These are phyloP conservation scores for Pseudochaenichthys georgianus DNA, from an alignment of 2,797 vertebrate genomes.

Conservation along the genomic window DNA sequence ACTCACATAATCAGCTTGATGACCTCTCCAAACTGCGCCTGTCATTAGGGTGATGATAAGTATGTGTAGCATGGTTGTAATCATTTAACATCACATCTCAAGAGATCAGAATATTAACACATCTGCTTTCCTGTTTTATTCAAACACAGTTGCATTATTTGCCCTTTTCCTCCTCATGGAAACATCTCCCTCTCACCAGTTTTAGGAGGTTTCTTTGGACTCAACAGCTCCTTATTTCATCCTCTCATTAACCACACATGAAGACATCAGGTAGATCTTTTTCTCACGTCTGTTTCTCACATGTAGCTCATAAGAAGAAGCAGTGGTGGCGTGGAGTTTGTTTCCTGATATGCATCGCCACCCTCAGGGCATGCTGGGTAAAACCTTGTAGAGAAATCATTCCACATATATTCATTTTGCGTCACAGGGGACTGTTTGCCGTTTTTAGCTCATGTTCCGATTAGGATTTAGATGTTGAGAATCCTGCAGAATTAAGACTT, in stretches of 20 bases:
- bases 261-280: conserved; percentile 33
- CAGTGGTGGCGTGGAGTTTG: not conserved
- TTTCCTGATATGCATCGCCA: conserved; percentile 67
- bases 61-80: conserved; percentile 9
- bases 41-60: conserved; percentile 63
- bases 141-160: conserved; percentile 34
- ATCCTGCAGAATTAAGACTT: not conserved
- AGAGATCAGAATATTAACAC: not conserved
- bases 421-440: not conserved
- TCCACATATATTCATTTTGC: not conserved
- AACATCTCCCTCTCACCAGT: conserved; percentile 17
- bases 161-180: conserved; percentile 32
- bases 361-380: conserved; percentile 50
- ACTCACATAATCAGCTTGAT: conserved; percentile 44
- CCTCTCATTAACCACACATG: conserved; percentile 54
- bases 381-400: not conserved
- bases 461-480: no score
- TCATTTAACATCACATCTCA: conserved; percentile 34
- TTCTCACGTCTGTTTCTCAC: not conserved
- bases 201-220: conserved; percentile 53
- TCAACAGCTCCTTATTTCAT: conserved; percentile 48
- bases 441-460: no score
- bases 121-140: conserved; percentile 38
- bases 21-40: conserved; percentile 53
- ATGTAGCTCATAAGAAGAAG: conserved; percentile 28